A percentile compares a stretch with the other conserved stretches of the same genome.
Conservation (phyloP, 2,888 invertebrate genomes). For the Chaitophorus viminalis region DNA sequence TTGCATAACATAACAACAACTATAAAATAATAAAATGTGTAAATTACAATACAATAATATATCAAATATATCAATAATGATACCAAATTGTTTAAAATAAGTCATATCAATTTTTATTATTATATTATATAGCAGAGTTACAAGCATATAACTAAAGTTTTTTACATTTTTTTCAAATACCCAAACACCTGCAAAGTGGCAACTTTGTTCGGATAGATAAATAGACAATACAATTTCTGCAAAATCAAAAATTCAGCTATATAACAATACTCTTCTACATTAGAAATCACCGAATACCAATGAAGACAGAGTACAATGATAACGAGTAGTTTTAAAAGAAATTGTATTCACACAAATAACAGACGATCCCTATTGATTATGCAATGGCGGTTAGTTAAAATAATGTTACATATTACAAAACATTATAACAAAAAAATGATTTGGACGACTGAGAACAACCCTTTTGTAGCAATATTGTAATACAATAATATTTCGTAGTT, state of each 20-base stretch:
- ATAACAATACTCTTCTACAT: neutral
- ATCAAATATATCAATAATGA: too few species aligned
- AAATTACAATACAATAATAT: too few species aligned
- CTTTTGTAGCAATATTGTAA: neutral
- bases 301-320: neutral
- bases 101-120: too few species aligned
- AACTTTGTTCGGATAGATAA: neutral
- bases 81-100: too few species aligned
- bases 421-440: neutral
- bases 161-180: neutral
- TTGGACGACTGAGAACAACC: neutral
- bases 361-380: neutral
- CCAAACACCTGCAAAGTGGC: neutral
- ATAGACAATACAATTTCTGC: neutral
- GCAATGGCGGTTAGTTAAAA: constrained; percentile 14
- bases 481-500: neutral
- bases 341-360: neutral
- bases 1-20: too few species aligned
- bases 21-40: too few species aligned
- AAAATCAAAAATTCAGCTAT: neutral
- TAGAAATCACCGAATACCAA: neutral
- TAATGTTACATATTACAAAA: neutral
- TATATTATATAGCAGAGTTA: too few species aligned
- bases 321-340: neutral
- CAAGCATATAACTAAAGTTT: too few species aligned